Percentiles rank a stretch among this genome's conserved stretches.
phyloP scores from a whole-genome alignment of 2,797 vertebrate genomes.

The Sebastes matsubarae region DNA sequence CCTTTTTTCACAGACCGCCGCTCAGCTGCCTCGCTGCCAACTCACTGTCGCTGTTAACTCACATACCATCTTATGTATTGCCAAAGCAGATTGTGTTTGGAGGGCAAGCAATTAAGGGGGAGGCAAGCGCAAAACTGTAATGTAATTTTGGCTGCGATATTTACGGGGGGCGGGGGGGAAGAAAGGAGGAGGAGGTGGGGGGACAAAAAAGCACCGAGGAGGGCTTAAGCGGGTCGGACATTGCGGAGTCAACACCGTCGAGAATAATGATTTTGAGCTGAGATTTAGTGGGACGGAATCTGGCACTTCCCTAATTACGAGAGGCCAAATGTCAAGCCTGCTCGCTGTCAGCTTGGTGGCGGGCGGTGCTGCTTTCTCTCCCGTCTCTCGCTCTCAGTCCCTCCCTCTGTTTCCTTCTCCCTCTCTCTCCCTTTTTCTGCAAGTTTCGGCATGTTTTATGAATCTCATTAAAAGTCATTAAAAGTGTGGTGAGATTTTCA shows the following conservation, averaged over 20 bases:
- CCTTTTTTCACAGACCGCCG: conserved; percentile 74
- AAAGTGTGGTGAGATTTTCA: conserved; percentile 83
- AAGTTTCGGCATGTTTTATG: conserved; percentile 84
- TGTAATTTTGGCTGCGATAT: conserved; percentile 88
- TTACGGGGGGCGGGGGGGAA: conserved; percentile 64
- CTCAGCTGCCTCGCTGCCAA: conserved; percentile 80
- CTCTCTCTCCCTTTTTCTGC: conserved; percentile 58
- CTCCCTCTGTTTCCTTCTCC: conserved; percentile 48
- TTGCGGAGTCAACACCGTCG: conserved; percentile 83
- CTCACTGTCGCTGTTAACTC: conserved; percentile 88
- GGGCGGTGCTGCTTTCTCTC: conserved; percentile 64
- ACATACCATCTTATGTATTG: conserved; percentile 88
- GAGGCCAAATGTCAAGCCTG: conserved; percentile 88
- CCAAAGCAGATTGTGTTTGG: conserved; percentile 91
- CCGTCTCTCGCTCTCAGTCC: conserved; percentile 39
- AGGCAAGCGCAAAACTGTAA: conserved; percentile 86
- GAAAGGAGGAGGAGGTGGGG: neutral
- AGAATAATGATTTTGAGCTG: conserved; percentile 87
- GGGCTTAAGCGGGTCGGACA: conserved; percentile 83
- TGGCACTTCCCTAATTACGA: conserved; percentile 87
- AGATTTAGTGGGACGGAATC: conserved; percentile 86
- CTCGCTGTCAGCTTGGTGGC: conserved; percentile 85
- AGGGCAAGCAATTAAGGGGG: conserved; percentile 90
- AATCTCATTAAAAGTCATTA: conserved; percentile 89
- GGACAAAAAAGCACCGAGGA: conserved; percentile 69